Evolutionary conservation across 30 jellyfish, hydroid and myxozoan genomes (phyloP), one percentile per base, ranked within the genome.

Genomic region (Mastigias papua): DNA sequence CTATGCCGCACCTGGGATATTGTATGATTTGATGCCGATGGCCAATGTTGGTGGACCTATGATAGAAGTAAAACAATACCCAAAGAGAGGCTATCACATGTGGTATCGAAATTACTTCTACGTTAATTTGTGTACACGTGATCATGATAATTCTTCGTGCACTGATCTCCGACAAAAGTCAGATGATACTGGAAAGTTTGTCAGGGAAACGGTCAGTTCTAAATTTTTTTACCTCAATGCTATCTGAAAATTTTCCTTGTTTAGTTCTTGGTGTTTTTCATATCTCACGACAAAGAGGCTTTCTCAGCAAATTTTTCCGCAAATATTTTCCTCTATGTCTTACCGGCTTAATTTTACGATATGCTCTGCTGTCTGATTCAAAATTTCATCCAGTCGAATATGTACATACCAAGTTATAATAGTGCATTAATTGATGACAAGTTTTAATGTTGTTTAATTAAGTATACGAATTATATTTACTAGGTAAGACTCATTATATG

Each of bases 111-210:
- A 78, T 68, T 57, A 61, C 54, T 93, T 71, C 66, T 84, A 81
- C 69, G 92, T 93, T 16, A 93, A 93, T 84, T 23, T 93, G 21
- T 93, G 98, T 87, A 88, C 98, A 27, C 60, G 74, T 29, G 68
- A 86, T 19, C 98, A 93, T 61, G 98, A 93, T 48, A 93, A 93
- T 69, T 73, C 97, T 15, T 93, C 98, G 0, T 93, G 98, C 28
- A 73, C 88, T 34, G 90, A 73, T 34, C 20, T 77, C 33, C 72
- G 49, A 20, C 68, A 61, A 58, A 66, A 49, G 15, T 28, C 76
- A 9, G 74, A 80, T 32, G 96, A 77, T 64, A 29, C 20, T 29
- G 96, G 96, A 37, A 67, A 54, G 28, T 87, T 46, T 46, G 70
- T 75, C 20, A 69, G 79, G 33, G 92, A 83, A 54, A 46, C 86